These are phyloP conservation scores for Lordiphosa stackelbergi DNA, from an alignment of 1,140 invertebrate genomes.

Conservation along the genomic window DNA sequence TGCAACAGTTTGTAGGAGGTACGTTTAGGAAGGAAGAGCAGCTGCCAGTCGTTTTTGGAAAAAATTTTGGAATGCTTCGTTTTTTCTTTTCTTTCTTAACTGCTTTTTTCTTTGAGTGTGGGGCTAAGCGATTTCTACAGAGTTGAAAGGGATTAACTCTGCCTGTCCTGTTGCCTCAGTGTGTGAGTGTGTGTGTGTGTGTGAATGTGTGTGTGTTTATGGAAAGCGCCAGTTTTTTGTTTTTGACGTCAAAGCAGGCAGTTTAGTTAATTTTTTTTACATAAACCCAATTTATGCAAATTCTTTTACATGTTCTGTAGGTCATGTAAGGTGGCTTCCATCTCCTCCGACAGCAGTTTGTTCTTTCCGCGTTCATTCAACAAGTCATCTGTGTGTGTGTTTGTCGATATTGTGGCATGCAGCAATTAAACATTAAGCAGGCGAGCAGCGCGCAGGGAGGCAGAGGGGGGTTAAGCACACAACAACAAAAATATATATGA, in stretches of 20 bases:
- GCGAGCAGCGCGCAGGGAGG: conserved; percentile 10
- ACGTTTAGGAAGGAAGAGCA: conserved; percentile 10
- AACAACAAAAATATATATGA: conserved; percentile 36
- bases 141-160: conserved; percentile 35
- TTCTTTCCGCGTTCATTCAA: conserved; percentile 96
- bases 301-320: conserved; percentile 97
- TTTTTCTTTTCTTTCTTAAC: conserved; percentile 22
- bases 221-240: conserved; percentile 69
- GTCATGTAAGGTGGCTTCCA: conserved; percentile 99
- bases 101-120: conserved; percentile 17
- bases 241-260: conserved; percentile 72
- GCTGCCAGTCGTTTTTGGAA: conserved; percentile 32
- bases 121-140: conserved; percentile 27
- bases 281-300: conserved; percentile 52
- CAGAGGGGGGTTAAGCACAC: conserved; percentile 50
- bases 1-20: conserved; percentile 52
- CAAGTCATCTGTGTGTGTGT: conserved; percentile 89
- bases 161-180: conserved; percentile 29
- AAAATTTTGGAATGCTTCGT: conserved; percentile 49
- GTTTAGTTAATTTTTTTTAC: conserved; percentile 74
- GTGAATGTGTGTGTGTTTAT: conserved; percentile 52
- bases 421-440: conserved; percentile 23
- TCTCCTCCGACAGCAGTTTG: conserved; percentile 97
- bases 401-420: conserved; percentile 8
- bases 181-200: conserved; percentile 27